Conservation (phyloP, 1,140 invertebrate genomes). For the Apolygus lucorum region DNA sequence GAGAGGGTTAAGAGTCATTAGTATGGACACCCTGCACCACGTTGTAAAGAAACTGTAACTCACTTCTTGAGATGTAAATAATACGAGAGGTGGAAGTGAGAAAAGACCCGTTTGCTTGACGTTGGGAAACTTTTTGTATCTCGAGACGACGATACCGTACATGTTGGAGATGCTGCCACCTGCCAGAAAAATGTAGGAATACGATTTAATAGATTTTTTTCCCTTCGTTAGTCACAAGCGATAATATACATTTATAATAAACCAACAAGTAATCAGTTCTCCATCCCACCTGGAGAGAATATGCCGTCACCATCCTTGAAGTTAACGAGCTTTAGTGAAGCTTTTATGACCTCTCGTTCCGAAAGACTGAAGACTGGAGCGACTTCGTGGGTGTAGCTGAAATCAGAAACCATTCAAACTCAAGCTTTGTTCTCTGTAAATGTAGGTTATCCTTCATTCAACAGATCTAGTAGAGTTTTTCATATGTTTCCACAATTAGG, state of each 20-base stretch:
- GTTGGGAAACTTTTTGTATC: slow-evolving; percentile 62
- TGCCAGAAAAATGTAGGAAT: slow-evolving; percentile 25
- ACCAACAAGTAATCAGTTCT: too few species aligned
- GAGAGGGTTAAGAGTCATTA: too few species aligned
- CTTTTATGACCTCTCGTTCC: slow-evolving; percentile 53
- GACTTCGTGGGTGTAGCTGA: slow-evolving; percentile 68
- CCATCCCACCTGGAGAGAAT: slow-evolving; percentile 51
- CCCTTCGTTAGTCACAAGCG: too few species aligned
- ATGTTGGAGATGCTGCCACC: slow-evolving; percentile 84
- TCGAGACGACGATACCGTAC: slow-evolving; percentile 70
- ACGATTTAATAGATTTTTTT: too few species aligned
- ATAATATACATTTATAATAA: too few species aligned
- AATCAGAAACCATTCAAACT: too few species aligned
- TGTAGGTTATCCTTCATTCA: too few species aligned
- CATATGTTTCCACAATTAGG: too few species aligned
- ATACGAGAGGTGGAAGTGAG: slow-evolving; percentile 48
- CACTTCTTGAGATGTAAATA: slow-evolving; percentile 69
- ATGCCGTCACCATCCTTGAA: slow-evolving; percentile 61
- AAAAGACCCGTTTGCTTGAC: slow-evolving; percentile 60
- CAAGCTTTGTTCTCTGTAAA: too few species aligned
- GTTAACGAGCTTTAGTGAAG: slow-evolving; percentile 55
- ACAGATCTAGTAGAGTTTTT: too few species aligned
- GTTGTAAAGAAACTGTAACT: too few species aligned
- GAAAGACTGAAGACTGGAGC: slow-evolving; percentile 64
- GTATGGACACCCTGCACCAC: too few species aligned